phyloP scores from a whole-genome alignment of 2,797 vertebrate species.

The Clarias platycephalus region DNA sequence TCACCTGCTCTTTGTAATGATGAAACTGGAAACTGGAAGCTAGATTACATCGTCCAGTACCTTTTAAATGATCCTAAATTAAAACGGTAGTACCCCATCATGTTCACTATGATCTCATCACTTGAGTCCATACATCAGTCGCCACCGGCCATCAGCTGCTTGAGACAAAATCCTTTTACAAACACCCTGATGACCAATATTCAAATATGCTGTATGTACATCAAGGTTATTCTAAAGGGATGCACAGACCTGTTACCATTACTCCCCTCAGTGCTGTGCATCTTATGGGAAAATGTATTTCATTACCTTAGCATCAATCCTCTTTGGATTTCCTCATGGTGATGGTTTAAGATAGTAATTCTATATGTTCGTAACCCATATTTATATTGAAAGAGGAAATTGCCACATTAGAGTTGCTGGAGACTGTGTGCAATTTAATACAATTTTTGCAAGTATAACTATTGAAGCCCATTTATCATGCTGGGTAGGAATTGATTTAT shows the following conservation, averaged over 20 bases:
- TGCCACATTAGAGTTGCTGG: not conserved
- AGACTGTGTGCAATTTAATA: not conserved
- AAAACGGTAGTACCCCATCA: not conserved
- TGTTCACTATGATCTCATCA: not conserved
- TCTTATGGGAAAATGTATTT: not conserved
- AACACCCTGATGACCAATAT: not conserved
- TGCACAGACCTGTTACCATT: not conserved
- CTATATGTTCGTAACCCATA: not conserved
- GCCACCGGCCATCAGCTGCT: not conserved
- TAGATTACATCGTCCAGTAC: not conserved
- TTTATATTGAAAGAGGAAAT: not conserved
- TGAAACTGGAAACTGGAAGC: not conserved
- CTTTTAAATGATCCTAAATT: not conserved
- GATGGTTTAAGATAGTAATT: not conserved
- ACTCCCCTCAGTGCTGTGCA: not conserved
- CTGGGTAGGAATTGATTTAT: constrained; percentile 8
- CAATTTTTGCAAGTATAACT: not conserved
- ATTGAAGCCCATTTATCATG: not conserved
- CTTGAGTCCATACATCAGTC: not conserved
- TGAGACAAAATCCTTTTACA: not conserved
- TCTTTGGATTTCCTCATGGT: not conserved
- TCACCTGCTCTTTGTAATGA: not conserved
- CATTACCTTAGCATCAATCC: not conserved
- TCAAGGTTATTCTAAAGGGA: not conserved
- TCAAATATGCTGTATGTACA: not conserved